Evolutionary conservation across 2,113 vertebrate species (phyloP).

Genomic region (Periophthalmus modestus): DNA sequence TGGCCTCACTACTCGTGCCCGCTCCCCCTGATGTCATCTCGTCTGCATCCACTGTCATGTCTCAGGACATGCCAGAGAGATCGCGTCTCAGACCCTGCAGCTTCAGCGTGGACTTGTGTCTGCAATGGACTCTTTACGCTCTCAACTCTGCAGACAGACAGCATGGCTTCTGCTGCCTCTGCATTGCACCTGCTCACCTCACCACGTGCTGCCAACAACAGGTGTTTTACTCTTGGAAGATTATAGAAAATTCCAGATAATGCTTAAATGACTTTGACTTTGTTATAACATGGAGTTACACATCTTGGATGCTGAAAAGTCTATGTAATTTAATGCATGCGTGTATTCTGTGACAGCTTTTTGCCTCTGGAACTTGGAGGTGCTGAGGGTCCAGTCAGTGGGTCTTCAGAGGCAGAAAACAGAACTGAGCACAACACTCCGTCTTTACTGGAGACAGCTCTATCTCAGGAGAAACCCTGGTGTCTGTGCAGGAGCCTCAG

Average conservation of each 20-base stretch:
- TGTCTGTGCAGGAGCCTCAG: slow-evolving; percentile 69
- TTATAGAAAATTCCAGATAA: background rate
- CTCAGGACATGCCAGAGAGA: slow-evolving; percentile 97
- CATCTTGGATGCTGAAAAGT: background rate
- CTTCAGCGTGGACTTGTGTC: slow-evolving; percentile 53
- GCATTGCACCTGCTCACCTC: slow-evolving; percentile 90
- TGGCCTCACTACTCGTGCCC: slow-evolving; percentile 92
- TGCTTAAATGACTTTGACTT: background rate
- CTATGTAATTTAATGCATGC: background rate
- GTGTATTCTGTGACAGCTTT: slow-evolving; percentile 61
- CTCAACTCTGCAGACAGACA: slow-evolving; percentile 79
- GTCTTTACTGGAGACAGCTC: slow-evolving; percentile 85
- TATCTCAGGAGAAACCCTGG: slow-evolving; percentile 85
- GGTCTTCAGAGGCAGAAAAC: slow-evolving; percentile 76
- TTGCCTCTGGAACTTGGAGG: slow-evolving; percentile 81
- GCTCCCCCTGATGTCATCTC: slow-evolving; percentile 96
- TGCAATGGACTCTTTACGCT: slow-evolving; percentile 73
- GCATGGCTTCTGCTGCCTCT: slow-evolving; percentile 93
- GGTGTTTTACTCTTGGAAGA: slow-evolving; percentile 29
- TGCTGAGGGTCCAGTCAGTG: slow-evolving; percentile 67
- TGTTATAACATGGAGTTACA: background rate
- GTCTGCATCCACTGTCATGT: slow-evolving; percentile 93
- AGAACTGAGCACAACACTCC: slow-evolving; percentile 85
- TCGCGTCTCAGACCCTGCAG: slow-evolving; percentile 90
- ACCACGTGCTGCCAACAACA: slow-evolving; percentile 76